Base-by-base conservation (phyloP, 2,888 invertebrate species). In the Lithophane leautieri region DNA sequence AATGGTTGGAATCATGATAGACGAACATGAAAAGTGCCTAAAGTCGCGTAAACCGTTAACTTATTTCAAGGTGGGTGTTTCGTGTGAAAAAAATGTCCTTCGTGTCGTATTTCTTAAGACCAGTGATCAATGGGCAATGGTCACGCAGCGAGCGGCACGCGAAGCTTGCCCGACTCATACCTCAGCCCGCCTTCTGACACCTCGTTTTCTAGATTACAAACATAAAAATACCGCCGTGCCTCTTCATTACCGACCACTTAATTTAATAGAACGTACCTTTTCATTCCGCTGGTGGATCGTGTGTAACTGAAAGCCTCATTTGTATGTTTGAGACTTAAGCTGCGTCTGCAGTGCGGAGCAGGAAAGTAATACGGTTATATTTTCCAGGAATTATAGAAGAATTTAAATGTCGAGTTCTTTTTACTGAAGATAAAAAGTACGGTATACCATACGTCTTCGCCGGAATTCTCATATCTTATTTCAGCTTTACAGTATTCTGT, bases 101-200 rank as follows among this genome's bases (percentile, higher is more conserved):
- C 90, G 89, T 90, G 91, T 92, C 91, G 93, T 94, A 94, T 93
- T 94, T 94, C 90, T 90, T 91, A 92, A 92, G 92, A 91, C 89
- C 86, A 76, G 90, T 95, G 95, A 95, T 95, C 94, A 92, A 95
- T 94, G 92, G 92, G 78, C 89, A 80, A 73, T 84, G 92, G 94
- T 94, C 95, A 95, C 95, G 95, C 93, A 93, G 92, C 72, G 60
- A 76, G 73, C 65, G 81, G 86, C 95, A 95, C 94, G 94, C 94
- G 88, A 94, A 84, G 84, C 85, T 77, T 85, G 74, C 66, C 86
- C 89, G 83, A 81, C 89, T 89, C 89, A 91, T 92, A 91, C 92
- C 89, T 93, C 88, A 91, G 88, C 85, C 88, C 73, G 79, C 89
- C 89, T 88, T 89, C 92, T 92, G 92, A 94, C 93, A 92, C 92